These are phyloP conservation scores for Bombycilla garrulus DNA, from an alignment of 2,113 vertebrate genomes.

Conservation along the genomic window DNA sequence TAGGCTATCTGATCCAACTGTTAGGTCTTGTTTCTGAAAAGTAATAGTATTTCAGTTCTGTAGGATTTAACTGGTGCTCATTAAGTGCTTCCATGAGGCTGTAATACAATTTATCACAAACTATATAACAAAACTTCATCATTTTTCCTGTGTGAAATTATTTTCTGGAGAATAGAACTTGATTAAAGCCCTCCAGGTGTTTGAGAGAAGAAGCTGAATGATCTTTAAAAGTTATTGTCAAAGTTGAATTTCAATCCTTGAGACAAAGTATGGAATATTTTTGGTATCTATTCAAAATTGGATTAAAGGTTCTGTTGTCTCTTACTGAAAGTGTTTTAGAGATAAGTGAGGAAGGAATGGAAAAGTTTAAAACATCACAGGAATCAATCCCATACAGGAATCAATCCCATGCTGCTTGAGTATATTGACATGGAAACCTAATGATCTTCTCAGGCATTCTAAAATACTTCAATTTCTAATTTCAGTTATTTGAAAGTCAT, in stretches of 20 bases:
- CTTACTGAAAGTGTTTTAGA: background rate
- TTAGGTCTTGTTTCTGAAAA: background rate
- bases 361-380: background rate
- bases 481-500: background rate
- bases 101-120: background rate
- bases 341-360: background rate
- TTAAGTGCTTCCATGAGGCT: rapidly evolving
- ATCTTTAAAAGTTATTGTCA: background rate
- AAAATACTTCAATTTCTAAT: background rate
- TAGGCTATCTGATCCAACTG: background rate
- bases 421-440: background rate
- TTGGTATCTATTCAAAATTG: background rate
- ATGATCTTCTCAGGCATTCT: background rate
- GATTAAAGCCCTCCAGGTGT: background rate
- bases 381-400: background rate
- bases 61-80: background rate
- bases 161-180: background rate
- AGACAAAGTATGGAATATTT: background rate
- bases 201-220: background rate
- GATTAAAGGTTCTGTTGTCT: background rate
- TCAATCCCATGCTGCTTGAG: background rate
- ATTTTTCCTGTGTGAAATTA: background rate
- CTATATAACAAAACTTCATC: background rate
- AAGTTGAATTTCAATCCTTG: background rate
- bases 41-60: background rate